phyloP scores from a whole-genome alignment of 2,888 invertebrate genomes.

The Cheiracanthium punctorium region DNA sequence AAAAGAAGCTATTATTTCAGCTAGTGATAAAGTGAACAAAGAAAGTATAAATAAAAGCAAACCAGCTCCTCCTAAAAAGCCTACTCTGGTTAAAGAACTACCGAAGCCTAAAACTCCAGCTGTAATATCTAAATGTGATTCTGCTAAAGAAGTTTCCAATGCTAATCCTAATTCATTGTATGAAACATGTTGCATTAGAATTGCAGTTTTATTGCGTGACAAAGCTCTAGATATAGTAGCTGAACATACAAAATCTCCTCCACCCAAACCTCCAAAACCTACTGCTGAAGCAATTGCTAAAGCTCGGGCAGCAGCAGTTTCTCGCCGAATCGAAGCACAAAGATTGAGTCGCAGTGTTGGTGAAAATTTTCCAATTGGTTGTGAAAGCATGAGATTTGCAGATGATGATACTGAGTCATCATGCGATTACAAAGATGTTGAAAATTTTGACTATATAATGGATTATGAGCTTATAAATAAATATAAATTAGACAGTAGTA shows the following conservation, averaged over 20 bases:
- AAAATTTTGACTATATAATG: constrained; percentile 56
- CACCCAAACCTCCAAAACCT: constrained; percentile 64
- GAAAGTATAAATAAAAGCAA: not conserved
- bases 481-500: constrained; percentile 39
- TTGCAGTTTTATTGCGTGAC: constrained; percentile 52
- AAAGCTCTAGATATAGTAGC: constrained; percentile 64
- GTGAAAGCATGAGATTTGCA: constrained; percentile 59
- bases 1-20: too few species aligned
- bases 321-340: constrained; percentile 21
- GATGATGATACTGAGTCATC: constrained; percentile 70
- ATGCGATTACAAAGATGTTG: constrained; percentile 67
- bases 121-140: not conserved
- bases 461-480: constrained; percentile 56
- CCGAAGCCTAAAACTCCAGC: not conserved
- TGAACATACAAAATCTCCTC: constrained; percentile 44
- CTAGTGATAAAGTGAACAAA: too few species aligned
- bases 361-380: constrained; percentile 58
- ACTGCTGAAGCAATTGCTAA: constrained; percentile 60
- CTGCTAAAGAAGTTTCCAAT: constrained; percentile 11
- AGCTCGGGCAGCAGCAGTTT: constrained; percentile 53
- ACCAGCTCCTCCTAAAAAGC: not conserved
- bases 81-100: not conserved
- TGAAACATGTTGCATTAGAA: constrained; percentile 66
- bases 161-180: constrained; percentile 69
- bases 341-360: constrained; percentile 44